Percentiles rank a stretch among this genome's conserved stretches.
phyloP scores from a whole-genome alignment of 2,113 vertebrate genomes.

The Hemichromis elongatus region DNA sequence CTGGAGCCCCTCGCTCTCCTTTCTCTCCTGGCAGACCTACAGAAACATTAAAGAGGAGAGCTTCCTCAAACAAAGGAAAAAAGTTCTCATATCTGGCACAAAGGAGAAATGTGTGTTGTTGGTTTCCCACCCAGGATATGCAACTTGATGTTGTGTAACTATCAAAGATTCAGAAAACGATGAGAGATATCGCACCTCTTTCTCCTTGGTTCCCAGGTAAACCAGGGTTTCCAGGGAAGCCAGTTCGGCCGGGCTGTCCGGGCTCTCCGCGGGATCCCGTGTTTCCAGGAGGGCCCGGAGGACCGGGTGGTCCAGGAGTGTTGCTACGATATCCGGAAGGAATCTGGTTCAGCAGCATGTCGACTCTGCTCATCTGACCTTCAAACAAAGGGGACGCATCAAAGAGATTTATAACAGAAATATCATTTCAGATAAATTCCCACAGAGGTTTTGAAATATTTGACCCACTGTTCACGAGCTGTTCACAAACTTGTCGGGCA shows the following conservation, averaged over 20 bases:
- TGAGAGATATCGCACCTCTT: slow-evolving; percentile 75
- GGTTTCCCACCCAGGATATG: background rate
- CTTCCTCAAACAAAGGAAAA: background rate
- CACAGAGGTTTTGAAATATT: background rate
- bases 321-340: slow-evolving; percentile 90
- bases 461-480: slow-evolving; percentile 89
- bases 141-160: background rate
- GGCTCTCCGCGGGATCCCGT: slow-evolving; percentile 86
- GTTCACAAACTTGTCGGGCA: slow-evolving; percentile 98
- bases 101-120: background rate
- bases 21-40: slow-evolving; percentile 91
- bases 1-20: slow-evolving; percentile 84
- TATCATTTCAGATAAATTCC: background rate
- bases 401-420: background rate
- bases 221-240: slow-evolving; percentile 89
- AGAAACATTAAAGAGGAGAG: background rate
- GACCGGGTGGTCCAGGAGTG: slow-evolving; percentile 85
- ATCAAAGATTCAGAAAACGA: background rate
- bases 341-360: slow-evolving; percentile 96
- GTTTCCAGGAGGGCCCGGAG: slow-evolving; percentile 85
- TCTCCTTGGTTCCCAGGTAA: slow-evolving; percentile 88
- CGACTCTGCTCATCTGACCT: slow-evolving; percentile 95
- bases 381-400: background rate
- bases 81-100: background rate
- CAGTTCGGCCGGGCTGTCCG: slow-evolving; percentile 83